phyloP scores from a whole-genome alignment of 2,888 invertebrate species.

The Thecophora atra region DNA sequence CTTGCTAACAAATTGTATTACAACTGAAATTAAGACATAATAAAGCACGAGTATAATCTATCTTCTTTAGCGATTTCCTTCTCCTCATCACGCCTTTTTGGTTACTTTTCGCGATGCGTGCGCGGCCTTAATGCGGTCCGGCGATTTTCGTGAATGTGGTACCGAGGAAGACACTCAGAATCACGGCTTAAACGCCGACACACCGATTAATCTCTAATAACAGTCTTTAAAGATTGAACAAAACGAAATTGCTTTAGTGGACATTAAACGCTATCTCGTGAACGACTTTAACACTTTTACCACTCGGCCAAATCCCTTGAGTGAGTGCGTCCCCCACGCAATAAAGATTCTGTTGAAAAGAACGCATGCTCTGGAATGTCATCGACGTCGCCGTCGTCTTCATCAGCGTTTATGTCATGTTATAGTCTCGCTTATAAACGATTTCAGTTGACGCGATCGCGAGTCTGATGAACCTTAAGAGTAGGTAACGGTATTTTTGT shows the following conservation, averaged over 20 bases:
- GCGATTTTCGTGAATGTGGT: neutral
- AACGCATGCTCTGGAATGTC: neutral
- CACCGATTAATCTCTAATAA: conserved; percentile 37
- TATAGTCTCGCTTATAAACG: neutral
- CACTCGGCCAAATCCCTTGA: neutral
- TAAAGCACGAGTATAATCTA: conserved; percentile 48
- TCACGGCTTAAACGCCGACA: conserved; percentile 14
- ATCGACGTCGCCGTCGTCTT: conserved; percentile 3
- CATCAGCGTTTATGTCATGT: conserved; percentile 4
- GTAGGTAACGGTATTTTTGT: too few relatives aligned
- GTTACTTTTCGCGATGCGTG: neutral
- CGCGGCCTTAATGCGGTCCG: too few relatives aligned
- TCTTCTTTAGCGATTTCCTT: conserved; percentile 16
- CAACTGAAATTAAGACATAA: conserved; percentile 58
- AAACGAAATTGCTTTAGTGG: neutral
- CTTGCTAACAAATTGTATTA: conserved; percentile 27
- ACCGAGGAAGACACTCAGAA: neutral
- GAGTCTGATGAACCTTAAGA: too few relatives aligned
- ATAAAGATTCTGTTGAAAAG: neutral
- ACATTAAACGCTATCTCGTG: neutral
- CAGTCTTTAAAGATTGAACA: conserved; percentile 26
- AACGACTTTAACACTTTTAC: conserved; percentile 29
- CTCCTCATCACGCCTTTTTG: neutral
- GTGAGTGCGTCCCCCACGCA: neutral
- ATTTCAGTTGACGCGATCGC: too few relatives aligned